Percentiles rank a stretch among this genome's conserved stretches.
phyloP scores from a whole-genome alignment of 1,140 invertebrate species.

The Drosophila takahashii region DNA sequence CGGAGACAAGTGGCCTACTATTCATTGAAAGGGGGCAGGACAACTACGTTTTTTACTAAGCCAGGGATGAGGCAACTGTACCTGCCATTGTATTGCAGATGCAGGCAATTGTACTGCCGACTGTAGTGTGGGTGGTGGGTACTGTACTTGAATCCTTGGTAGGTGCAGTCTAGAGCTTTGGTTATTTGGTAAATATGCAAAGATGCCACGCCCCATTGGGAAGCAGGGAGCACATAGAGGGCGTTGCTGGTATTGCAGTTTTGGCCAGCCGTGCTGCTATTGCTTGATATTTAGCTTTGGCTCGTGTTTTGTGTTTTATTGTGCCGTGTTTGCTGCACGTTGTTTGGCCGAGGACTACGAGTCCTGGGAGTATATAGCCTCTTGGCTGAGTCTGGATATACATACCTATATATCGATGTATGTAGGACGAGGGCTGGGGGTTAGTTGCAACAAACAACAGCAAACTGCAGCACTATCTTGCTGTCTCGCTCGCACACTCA shows the following conservation, averaged over 20 bases:
- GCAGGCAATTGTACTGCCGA: slow-evolving; percentile 42
- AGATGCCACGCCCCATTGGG: slow-evolving; percentile 43
- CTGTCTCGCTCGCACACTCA: slow-evolving; percentile 24
- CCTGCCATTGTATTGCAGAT: neutral
- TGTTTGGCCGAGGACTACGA: slow-evolving; percentile 68
- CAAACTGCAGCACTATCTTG: slow-evolving; percentile 68
- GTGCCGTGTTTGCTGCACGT: slow-evolving; percentile 71
- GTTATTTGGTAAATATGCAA: slow-evolving; percentile 76
- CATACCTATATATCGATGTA: slow-evolving; percentile 15
- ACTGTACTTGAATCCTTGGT: slow-evolving; percentile 29
- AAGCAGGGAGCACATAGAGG: slow-evolving; percentile 36
- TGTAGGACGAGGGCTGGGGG: slow-evolving; percentile 51
- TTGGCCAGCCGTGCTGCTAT: slow-evolving; percentile 71
- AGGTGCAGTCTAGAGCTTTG: slow-evolving; percentile 29
- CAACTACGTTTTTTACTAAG: slow-evolving; percentile 2
- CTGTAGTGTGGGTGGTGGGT: slow-evolving; percentile 3
- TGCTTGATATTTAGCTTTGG: slow-evolving; percentile 75
- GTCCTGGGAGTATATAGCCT: slow-evolving; percentile 25
- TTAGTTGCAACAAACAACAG: slow-evolving; percentile 83
- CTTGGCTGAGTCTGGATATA: slow-evolving; percentile 9
- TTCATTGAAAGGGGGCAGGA: slow-evolving; percentile 12
- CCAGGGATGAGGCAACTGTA: neutral
- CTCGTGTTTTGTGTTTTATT: slow-evolving; percentile 76
- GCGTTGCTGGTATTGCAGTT: slow-evolving; percentile 68
- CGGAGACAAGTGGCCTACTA: slow-evolving; percentile 25